These are phyloP conservation scores for Andrena minutula DNA, from an alignment of 2,888 invertebrate species.

Conservation along the genomic window DNA sequence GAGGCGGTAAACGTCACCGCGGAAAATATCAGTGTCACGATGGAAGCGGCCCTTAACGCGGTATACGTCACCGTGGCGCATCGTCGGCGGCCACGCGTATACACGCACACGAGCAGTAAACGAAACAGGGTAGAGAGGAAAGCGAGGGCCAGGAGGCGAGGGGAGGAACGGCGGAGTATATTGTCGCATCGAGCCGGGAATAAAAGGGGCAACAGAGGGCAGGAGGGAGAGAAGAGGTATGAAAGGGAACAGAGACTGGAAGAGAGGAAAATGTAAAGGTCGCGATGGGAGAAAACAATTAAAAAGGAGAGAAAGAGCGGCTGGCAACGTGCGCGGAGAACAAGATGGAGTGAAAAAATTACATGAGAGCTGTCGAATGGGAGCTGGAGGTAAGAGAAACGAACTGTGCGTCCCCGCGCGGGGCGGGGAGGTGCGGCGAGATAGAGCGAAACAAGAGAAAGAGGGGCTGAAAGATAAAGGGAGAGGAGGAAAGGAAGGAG, in stretches of 20 bases:
- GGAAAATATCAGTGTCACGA: slow-evolving; percentile 31
- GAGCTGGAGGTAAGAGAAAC: not conserved
- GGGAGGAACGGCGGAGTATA: slow-evolving; percentile 31
- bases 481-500: not conserved
- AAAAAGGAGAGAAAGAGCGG: not conserved
- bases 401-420: not conserved
- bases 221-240: not conserved
- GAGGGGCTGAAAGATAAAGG: not conserved
- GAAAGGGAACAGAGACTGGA: slow-evolving; percentile 17
- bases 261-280: slow-evolving; percentile 1
- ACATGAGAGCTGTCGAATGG: slow-evolving; percentile 17
- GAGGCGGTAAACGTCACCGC: slow-evolving; percentile 21
- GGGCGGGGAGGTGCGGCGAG: too few relatives aligned
- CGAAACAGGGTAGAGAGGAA: not conserved
- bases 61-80: slow-evolving; percentile 34
- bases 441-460: slow-evolving; percentile 15
- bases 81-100: not conserved
- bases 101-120: not conserved
- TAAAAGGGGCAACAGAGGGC: not conserved
- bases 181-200: slow-evolving; percentile 18
- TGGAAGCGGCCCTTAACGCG: slow-evolving; percentile 43
- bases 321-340: not conserved
- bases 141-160: not conserved
- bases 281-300: slow-evolving; percentile 5
- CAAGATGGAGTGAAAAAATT: slow-evolving; percentile 19